Evolutionary conservation across 2,797 vertebrate species (phyloP).

Genomic region (Cyprinodon diabolis): DNA sequence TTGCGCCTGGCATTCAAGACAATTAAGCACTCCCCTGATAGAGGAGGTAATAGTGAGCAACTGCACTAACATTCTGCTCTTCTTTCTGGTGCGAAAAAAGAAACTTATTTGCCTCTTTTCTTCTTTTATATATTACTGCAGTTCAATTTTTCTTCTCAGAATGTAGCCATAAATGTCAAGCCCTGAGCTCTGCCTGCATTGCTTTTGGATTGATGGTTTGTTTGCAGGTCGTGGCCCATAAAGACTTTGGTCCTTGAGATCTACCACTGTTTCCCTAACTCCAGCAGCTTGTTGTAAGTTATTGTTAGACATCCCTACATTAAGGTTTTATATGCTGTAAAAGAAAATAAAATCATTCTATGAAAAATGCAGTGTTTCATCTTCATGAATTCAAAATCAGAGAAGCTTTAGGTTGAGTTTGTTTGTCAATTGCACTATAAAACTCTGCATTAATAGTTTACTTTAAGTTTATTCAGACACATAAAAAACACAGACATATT

Average conservation of each 20-base stretch:
- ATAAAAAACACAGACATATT: no score
- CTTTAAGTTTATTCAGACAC: no score
- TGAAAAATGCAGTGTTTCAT: not conserved
- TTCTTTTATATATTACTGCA: conserved; percentile 11
- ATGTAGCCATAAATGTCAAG: conserved; percentile 23
- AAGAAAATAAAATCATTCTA: not conserved
- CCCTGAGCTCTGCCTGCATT: conserved; percentile 16
- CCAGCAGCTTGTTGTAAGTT: conserved; percentile 7
- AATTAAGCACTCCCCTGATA: conserved; percentile 60
- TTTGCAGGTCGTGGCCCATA: conserved; percentile 35
- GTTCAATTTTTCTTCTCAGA: conserved; percentile 26
- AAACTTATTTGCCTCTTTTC: conserved; percentile 20
- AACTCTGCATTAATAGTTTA: not conserved
- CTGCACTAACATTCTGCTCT: conserved; percentile 40
- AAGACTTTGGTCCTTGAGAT: conserved; percentile 23
- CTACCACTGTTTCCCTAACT: conserved; percentile 1
- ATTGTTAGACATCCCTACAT: conserved; percentile 9
- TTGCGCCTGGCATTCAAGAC: conserved; percentile 50
- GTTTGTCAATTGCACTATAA: not conserved
- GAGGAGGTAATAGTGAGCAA: conserved; percentile 58
- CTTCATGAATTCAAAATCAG: not conserved
- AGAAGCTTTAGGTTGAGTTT: not conserved
- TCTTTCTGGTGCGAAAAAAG: conserved; percentile 19
- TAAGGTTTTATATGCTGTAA: conserved; percentile 1
- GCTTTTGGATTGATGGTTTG: conserved; percentile 29